Percentiles rank a stretch among this genome's conserved stretches.
Evolutionary conservation across 2,113 vertebrate species (phyloP).

Genomic region (Daubentonia madagascariensis): DNA sequence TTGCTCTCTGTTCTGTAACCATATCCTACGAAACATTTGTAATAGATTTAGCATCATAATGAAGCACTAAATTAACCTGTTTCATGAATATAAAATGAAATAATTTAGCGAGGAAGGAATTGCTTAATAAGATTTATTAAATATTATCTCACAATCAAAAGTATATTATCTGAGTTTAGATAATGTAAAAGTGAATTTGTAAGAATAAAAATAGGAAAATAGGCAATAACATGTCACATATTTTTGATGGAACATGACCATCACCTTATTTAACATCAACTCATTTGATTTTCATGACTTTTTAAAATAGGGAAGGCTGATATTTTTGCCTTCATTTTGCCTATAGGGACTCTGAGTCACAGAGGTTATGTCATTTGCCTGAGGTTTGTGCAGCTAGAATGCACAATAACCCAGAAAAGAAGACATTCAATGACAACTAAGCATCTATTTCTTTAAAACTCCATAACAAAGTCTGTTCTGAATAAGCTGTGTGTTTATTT

Average conservation of each 20-base stretch:
- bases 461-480: not conserved
- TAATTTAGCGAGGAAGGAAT: not conserved
- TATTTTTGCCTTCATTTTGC: not conserved
- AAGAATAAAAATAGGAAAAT: not conserved
- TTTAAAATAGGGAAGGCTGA: not conserved
- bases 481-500: not conserved
- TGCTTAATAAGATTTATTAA: slow-evolving; percentile 16
- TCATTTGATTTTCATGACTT: not conserved
- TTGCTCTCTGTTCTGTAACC: slow-evolving; percentile 47
- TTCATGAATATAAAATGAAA: slow-evolving; percentile 54
- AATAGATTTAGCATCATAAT: not conserved
- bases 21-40: not conserved
- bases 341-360: not conserved
- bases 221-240: not conserved
- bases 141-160: slow-evolving; percentile 41
- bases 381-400: not conserved
- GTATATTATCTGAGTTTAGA: slow-evolving; percentile 12
- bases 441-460: not conserved
- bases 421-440: not conserved
- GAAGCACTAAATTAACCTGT: slow-evolving; percentile 26
- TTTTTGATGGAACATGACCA: not conserved
- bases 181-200: not conserved
- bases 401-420: not conserved
- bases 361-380: not conserved
- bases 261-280: not conserved